These are phyloP conservation scores for Grammomys dolichurus DNA, from an alignment of 2,113 vertebrate species.

Conservation along the genomic window DNA sequence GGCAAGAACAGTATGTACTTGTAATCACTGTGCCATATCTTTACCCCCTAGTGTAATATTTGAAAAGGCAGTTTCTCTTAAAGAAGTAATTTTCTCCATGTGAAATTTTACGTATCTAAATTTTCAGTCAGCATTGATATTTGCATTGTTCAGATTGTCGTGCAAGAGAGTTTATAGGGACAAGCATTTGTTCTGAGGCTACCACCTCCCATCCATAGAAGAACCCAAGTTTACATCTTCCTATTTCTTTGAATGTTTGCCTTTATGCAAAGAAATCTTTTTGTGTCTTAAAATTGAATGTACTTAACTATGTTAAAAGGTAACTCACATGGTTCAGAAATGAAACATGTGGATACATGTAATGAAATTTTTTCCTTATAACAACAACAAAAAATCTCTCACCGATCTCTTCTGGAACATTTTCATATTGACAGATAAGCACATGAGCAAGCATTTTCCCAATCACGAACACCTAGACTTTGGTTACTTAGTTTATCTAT, in stretches of 20 bases:
- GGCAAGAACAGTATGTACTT: not conserved
- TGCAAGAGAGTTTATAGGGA: not conserved
- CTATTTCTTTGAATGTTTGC: not conserved
- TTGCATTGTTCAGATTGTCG: not conserved
- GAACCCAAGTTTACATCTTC: not conserved
- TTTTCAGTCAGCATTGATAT: conserved; percentile 14
- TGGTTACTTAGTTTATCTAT: not conserved
- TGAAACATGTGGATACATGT: conserved; percentile 1
- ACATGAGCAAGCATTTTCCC: not conserved
- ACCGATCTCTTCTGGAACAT: conserved; percentile 12
- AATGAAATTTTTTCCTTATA: not conserved
- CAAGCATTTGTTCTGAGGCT: not conserved
- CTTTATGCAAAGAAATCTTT: not conserved
- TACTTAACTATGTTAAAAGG: conserved; percentile 29
- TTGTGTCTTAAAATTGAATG: conserved; percentile 42
- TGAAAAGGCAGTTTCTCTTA: not conserved
- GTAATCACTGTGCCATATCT: not conserved
- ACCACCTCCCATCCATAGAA: not conserved
- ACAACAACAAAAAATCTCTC: not conserved
- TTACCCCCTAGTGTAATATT: not conserved
- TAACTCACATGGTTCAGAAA: not conserved
- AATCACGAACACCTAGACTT: not conserved
- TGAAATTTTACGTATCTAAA: not conserved
- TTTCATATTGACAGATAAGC: not conserved
- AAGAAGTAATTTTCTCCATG: not conserved